Conservation (phyloP, 2,113 vertebrate species). For the Gallinago jamesoni region DNA sequence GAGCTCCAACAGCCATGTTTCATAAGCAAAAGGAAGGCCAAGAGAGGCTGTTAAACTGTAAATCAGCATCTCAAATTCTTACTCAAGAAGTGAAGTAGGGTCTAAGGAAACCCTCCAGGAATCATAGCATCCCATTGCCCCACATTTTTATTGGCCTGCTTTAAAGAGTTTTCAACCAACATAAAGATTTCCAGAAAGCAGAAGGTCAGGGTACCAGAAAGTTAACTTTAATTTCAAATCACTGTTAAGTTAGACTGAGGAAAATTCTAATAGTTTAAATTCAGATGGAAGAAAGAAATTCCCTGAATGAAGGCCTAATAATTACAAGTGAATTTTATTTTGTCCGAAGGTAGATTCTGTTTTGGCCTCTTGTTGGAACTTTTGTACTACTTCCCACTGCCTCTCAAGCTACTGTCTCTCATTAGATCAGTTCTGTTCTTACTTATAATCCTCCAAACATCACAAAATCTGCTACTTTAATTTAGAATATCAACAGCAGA, state of each 20-base stretch:
- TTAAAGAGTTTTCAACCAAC: not conserved
- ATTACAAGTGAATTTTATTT: not conserved
- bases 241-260: not conserved
- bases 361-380: not conserved
- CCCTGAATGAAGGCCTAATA: not conserved
- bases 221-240: not conserved
- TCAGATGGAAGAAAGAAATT: not conserved
- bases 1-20: not conserved
- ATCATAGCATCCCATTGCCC: not conserved
- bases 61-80: not conserved
- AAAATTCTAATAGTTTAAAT: not conserved
- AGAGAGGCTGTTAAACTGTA: not conserved
- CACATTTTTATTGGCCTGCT: not conserved
- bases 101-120: not conserved
- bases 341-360: not conserved
- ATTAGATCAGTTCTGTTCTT: not conserved
- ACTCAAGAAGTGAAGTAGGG: not conserved
- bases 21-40: not conserved
- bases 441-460: not conserved
- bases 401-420: not conserved
- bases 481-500: not conserved
- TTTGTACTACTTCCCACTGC: not conserved
- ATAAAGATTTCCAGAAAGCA: not conserved
- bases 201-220: not conserved
- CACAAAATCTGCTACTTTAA: not conserved